These are phyloP conservation scores for Xylocopa sonorina DNA, from an alignment of 1,140 invertebrate genomes.

Conservation along the genomic window DNA sequence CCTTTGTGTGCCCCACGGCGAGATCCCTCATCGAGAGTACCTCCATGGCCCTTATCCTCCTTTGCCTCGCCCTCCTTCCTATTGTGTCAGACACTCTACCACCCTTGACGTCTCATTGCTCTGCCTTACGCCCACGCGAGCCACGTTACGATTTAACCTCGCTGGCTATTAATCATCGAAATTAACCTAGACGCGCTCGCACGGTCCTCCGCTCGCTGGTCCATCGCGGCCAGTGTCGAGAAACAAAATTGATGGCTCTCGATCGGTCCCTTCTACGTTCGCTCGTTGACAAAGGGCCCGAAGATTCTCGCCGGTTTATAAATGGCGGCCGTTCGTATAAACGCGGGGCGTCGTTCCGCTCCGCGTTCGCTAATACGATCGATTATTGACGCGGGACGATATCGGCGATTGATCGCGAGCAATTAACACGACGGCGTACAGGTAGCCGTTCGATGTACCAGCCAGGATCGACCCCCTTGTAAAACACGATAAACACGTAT, in stretches of 20 bases:
- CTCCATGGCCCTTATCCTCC: constrained; percentile 51
- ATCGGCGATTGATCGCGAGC: constrained; percentile 34
- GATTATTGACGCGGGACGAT: constrained; percentile 39
- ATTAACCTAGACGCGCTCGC: too few species aligned
- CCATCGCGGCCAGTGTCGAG: too few species aligned
- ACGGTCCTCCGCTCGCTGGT: too few species aligned
- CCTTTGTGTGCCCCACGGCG: constrained; percentile 59
- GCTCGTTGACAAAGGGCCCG: too few species aligned
- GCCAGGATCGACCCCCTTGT: not conserved
- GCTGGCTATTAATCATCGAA: constrained; percentile 64
- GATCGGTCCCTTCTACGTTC: too few species aligned
- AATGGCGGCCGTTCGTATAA: too few species aligned
- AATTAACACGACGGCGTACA: constrained; percentile 45
- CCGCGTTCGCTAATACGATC: constrained; percentile 13
- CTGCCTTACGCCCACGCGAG: constrained; percentile 33
- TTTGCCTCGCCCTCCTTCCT: constrained; percentile 26
- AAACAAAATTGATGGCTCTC: too few species aligned
- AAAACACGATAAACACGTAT: constrained; percentile 48
- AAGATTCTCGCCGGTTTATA: too few species aligned
- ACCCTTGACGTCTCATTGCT: constrained; percentile 17
- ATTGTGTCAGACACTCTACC: constrained; percentile 32
- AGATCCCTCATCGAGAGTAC: constrained; percentile 61
- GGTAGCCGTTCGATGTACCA: not conserved
- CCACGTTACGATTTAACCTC: constrained; percentile 67
- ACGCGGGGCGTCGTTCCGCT: too few species aligned